Evolutionary conservation across 2,797 vertebrate genomes (phyloP).

Genomic region (Octomys mimax): DNA sequence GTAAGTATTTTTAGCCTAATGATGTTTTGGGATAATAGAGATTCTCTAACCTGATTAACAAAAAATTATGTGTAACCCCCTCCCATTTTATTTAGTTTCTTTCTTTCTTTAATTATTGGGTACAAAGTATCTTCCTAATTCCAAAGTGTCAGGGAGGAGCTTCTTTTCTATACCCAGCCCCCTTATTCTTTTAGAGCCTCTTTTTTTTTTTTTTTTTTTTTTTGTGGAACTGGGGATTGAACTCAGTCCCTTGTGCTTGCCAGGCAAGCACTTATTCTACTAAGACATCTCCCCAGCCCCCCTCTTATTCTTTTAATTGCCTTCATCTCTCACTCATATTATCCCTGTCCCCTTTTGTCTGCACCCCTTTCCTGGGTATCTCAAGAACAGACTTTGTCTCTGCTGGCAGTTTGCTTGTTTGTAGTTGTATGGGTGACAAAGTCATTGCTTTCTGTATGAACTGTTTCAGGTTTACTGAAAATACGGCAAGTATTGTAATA

Average conservation of each 20-base stretch:
- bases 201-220: too few species aligned
- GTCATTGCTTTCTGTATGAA: constrained; percentile 40
- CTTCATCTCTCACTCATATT: rapidly evolving
- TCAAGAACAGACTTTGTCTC: background rate
- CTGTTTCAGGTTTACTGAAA: constrained; percentile 51
- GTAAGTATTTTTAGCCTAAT: constrained; percentile 90
- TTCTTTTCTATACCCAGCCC: background rate
- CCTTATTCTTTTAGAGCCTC: too few species aligned
- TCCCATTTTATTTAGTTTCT: background rate
- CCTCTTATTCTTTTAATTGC: background rate
- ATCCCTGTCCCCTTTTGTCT: background rate
- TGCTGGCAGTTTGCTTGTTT: constrained; percentile 1
- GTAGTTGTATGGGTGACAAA: background rate
- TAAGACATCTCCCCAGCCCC: too few species aligned
- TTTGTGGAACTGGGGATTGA: too few species aligned
- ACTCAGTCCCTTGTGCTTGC: too few species aligned
- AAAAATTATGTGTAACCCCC: background rate
- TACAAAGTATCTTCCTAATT: background rate
- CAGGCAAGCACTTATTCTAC: too few species aligned
- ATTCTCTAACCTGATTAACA: constrained; percentile 29
- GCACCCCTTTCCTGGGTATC: background rate
- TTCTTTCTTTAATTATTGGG: background rate
- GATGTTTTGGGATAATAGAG: constrained; percentile 26
- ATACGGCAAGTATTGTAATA: background rate
- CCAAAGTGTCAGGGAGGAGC: background rate